These are phyloP conservation scores for Umimayanthus chanpuru DNA, from an alignment of 92 coral and sea anemone species.

Conservation along the genomic window DNA sequence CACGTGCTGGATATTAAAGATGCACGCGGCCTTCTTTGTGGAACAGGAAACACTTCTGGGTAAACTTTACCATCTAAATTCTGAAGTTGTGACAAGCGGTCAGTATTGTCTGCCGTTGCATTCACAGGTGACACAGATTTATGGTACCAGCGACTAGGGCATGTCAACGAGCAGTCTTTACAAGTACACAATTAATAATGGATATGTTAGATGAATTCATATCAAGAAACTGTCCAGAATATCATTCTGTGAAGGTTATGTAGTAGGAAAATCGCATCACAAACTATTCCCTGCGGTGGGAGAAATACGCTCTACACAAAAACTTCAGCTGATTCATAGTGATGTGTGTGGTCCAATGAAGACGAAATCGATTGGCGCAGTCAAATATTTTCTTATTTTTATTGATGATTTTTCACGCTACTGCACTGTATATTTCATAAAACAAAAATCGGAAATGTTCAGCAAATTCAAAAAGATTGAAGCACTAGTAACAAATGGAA, in stretches of 20 bases:
- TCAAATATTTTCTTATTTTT: constrained; percentile 27
- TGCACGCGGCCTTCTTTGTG: constrained; percentile 58
- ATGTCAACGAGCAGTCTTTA: constrained; percentile 39
- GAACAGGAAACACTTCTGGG: constrained; percentile 58
- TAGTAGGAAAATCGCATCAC: constrained; percentile 48
- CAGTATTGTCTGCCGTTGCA: constrained; percentile 29
- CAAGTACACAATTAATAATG: neutral
- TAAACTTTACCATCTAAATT: constrained; percentile 61
- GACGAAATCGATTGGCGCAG: constrained; percentile 44
- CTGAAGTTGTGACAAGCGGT: constrained; percentile 51
- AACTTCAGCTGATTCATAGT: constrained; percentile 54
- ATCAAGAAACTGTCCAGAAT: constrained; percentile 36
- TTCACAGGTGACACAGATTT: constrained; percentile 38
- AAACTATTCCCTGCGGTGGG: constrained; percentile 55
- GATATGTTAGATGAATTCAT: neutral
- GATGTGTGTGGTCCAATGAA: constrained; percentile 55
- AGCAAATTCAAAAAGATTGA: constrained; percentile 36
- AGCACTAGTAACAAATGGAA: constrained; percentile 12
- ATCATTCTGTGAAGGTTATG: constrained; percentile 44
- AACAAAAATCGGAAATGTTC: constrained; percentile 29
- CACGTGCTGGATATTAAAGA: constrained; percentile 61
- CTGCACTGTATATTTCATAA: neutral
- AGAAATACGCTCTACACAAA: constrained; percentile 47
- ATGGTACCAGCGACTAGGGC: constrained; percentile 60
- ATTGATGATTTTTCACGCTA: neutral